A percentile compares a stretch with the other conserved stretches of the same genome.
Conservation (phyloP, 2,797 vertebrate species). For the Sparidentex hasta region DNA sequence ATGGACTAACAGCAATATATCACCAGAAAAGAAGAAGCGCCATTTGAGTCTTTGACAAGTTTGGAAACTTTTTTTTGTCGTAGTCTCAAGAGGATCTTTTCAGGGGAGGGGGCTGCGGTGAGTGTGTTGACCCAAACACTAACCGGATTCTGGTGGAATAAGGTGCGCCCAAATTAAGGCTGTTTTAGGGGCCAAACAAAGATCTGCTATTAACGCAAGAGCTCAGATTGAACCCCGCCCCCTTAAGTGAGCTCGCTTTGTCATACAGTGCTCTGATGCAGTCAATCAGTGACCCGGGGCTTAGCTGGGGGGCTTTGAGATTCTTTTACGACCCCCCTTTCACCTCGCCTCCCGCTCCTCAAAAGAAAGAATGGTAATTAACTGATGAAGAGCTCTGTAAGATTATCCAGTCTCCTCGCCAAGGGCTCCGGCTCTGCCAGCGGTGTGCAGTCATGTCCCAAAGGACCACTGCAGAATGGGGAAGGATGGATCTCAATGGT, state of each 20-base stretch:
- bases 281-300: slow-evolving; percentile 83
- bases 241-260: slow-evolving; percentile 79
- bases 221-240: slow-evolving; percentile 63
- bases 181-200: slow-evolving; percentile 57
- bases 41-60: too few species aligned
- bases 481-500: slow-evolving; percentile 77
- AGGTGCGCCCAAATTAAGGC: slow-evolving; percentile 47
- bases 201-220: slow-evolving; percentile 50
- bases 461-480: slow-evolving; percentile 69
- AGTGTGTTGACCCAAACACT: background rate
- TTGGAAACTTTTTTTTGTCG: background rate
- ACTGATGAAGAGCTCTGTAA: slow-evolving; percentile 84
- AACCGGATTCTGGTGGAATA: slow-evolving; percentile 22
- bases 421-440: slow-evolving; percentile 63
- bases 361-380: slow-evolving; percentile 86
- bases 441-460: slow-evolving; percentile 76
- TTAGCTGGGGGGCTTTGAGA: slow-evolving; percentile 81
- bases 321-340: slow-evolving; percentile 76
- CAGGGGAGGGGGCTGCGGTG: background rate
- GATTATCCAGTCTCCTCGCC: slow-evolving; percentile 77
- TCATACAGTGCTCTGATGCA: slow-evolving; percentile 73
- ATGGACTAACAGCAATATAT: slow-evolving; percentile 13
- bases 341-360: slow-evolving; percentile 69
- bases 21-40: background rate
- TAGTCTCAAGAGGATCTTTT: background rate